A percentile compares a stretch with the other conserved stretches of the same genome.
Evolutionary conservation across 1,140 invertebrate species (phyloP).

Genomic region (Drosophila busckii): DNA sequence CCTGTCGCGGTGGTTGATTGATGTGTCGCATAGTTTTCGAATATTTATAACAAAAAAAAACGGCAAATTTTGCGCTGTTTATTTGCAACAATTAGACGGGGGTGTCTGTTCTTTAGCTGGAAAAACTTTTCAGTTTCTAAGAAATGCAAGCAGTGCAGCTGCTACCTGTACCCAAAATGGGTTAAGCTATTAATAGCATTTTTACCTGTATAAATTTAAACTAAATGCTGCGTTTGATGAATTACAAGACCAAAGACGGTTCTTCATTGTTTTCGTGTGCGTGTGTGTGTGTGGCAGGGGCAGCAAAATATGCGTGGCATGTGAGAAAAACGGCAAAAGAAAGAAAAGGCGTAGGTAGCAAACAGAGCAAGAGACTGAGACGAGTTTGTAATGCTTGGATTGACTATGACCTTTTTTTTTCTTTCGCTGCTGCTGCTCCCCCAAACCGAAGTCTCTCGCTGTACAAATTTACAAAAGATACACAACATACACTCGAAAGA

Average conservation of each 20-base stretch:
- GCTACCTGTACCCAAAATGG: constrained; percentile 18
- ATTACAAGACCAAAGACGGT: constrained; percentile 10
- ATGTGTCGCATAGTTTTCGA: constrained; percentile 42
- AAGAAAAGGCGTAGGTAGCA: constrained; percentile 44
- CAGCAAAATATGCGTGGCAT: constrained; percentile 60
- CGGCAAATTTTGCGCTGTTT: background rate
- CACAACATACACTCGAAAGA: constrained; percentile 15
- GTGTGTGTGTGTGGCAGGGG: constrained; percentile 27
- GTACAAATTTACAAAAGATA: constrained; percentile 23
- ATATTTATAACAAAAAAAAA: too few relatives aligned
- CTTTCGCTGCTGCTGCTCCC: background rate
- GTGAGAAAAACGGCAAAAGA: constrained; percentile 61
- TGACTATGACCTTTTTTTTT: constrained; percentile 52
- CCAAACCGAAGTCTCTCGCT: background rate
- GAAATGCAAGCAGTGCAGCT: background rate
- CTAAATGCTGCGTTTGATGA: constrained; percentile 6
- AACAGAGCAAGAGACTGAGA: constrained; percentile 13
- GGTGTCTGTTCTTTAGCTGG: background rate
- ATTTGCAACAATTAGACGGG: too few relatives aligned
- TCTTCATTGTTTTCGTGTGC: constrained; percentile 1
- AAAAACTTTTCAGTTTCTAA: background rate
- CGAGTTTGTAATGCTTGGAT: constrained; percentile 48
- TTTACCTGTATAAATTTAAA: background rate
- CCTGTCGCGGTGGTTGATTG: constrained; percentile 68
- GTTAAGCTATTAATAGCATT: constrained; percentile 18